These are phyloP conservation scores for Emys orbicularis DNA, from an alignment of 2,797 vertebrate species.

Conservation along the genomic window DNA sequence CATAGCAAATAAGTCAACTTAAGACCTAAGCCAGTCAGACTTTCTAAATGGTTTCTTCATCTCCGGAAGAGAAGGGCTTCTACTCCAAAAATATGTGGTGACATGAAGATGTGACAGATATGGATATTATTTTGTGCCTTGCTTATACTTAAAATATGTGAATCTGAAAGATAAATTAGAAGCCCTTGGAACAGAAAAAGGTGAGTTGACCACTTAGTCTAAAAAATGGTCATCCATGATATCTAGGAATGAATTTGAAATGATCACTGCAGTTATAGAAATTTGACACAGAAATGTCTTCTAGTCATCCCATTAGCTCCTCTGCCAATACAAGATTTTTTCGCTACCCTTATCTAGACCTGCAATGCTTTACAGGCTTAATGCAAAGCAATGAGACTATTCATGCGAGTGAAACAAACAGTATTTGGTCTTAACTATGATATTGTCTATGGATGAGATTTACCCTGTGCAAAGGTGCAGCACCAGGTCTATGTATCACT, in stretches of 20 bases:
- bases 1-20: rapidly evolving
- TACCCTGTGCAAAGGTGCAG: background rate
- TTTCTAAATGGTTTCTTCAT: background rate
- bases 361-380: background rate
- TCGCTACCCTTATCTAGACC: rapidly evolving
- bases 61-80: background rate
- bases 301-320: background rate
- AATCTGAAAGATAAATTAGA: background rate
- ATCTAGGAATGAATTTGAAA: background rate
- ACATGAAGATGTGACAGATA: background rate
- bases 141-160: background rate
- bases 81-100: rapidly evolving
- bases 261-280: background rate
- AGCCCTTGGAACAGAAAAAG: background rate
- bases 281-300: background rate
- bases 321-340: background rate
- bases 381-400: background rate
- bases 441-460: background rate
- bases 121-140: background rate
- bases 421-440: background rate
- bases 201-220: background rate
- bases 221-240: background rate
- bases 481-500: background rate
- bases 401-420: background rate
- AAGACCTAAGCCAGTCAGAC: background rate